Conservation (phyloP, 35 echinoderm and acorn worm genomes). For the Apostichopus californicus region DNA sequence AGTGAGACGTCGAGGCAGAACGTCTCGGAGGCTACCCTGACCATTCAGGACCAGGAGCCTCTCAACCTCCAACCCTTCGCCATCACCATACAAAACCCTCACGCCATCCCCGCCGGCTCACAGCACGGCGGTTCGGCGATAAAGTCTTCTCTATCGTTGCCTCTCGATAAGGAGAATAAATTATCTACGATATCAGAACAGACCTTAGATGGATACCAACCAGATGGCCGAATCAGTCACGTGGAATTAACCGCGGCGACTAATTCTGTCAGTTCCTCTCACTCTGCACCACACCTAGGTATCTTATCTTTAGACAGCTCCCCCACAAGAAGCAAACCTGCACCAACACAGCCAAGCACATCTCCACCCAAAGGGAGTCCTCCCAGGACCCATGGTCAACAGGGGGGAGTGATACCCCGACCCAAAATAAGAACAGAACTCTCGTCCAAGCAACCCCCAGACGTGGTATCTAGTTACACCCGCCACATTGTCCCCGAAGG, state of each 20-base stretch:
- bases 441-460: slow-evolving; percentile 63
- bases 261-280: neutral
- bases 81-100: slow-evolving; percentile 75
- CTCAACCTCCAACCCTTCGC: slow-evolving; percentile 50
- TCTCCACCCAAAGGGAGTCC: slow-evolving; percentile 35
- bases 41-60: slow-evolving; percentile 54
- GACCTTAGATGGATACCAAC: neutral
- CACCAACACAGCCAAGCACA: neutral
- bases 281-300: slow-evolving; percentile 39
- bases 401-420: slow-evolving; percentile 42
- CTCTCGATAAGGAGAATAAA: slow-evolving; percentile 31
- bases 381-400: neutral
- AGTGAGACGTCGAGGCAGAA: slow-evolving; percentile 1
- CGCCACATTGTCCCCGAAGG: slow-evolving; percentile 27
- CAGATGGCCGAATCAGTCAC: neutral
- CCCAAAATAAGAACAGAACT: slow-evolving; percentile 83
- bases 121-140: neutral
- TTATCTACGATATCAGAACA: slow-evolving; percentile 46
- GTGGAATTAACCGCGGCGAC: neutral
- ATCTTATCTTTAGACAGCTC: slow-evolving; percentile 38
- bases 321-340: slow-evolving; percentile 16
- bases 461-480: slow-evolving; percentile 36
- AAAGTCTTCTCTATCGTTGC: slow-evolving; percentile 39
- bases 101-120: slow-evolving; percentile 5
- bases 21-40: slow-evolving; percentile 65